Evolutionary conservation across 2,113 vertebrate genomes (phyloP), one percentile per base, ranked within the genome.

Genomic region (Pelecanoides urinatrix): DNA sequence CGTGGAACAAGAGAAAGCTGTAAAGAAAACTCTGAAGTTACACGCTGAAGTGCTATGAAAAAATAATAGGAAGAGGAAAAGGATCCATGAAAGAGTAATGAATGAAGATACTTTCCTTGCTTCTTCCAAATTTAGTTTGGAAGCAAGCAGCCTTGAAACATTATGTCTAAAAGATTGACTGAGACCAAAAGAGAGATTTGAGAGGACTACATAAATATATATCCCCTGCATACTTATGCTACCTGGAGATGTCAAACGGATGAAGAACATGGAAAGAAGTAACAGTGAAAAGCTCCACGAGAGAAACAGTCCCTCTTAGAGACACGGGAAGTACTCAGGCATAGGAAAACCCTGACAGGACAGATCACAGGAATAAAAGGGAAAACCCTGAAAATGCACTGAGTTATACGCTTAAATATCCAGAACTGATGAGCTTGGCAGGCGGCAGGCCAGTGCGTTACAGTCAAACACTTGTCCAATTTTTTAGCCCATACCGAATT

Each of bases 301-400:
- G 13, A 38, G 30, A 53, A 72, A 32, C 1, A 25, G 52, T 30
- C 29, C 50, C 58, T n/a, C 42, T 21, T 9, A 44, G 6, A n/a
- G 23, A 13, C 40, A 49, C 0, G 0, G 62, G 8, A 47, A 26
- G 17, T 2, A n/a, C 20, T 36, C 29, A n/a, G 32, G 17, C 29
- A 12, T 3, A n/a, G 67, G 7, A 73, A 50, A 74, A 34, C 20
- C 49, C 56, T 36, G 36, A 36, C 30, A 56, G 36, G 26, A 53
- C 47, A 42, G 27, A 44, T 19, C 55, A 17, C 18, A 14, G n/a
- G 7, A 63, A 18, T n/a, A 25, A 47, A 18, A 52, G 16, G 44
- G 26, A 78, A 83, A n/a, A 56, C 42, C 15, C 23, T 16, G 23
- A 25, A 59, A 38, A 66, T 3, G 3, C 32, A 56, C 3, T 9